Evolutionary conservation across 2,888 invertebrate species (phyloP).

Genomic region (Melipona bicolor): DNA sequence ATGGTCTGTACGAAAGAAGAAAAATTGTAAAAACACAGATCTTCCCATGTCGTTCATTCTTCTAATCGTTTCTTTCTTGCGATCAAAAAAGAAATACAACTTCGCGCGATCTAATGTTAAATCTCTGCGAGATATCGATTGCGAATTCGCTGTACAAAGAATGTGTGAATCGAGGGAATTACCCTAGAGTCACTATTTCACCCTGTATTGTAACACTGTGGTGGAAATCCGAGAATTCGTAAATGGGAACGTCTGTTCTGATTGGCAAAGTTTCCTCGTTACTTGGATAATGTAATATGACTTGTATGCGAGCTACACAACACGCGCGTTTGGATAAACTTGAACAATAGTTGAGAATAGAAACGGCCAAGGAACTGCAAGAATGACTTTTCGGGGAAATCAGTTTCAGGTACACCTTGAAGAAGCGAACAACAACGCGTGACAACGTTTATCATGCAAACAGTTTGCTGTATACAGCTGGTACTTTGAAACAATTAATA

Average conservation of each 20-base stretch:
- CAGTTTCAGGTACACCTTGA: too few relatives aligned
- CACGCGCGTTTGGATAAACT: conserved; percentile 41
- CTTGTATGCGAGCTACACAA: conserved; percentile 40
- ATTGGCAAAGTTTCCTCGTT: conserved; percentile 63
- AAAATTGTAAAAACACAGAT: too few relatives aligned
- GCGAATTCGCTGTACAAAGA: not conserved
- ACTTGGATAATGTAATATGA: conserved; percentile 57
- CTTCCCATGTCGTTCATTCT: too few relatives aligned
- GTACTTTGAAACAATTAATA: too few relatives aligned
- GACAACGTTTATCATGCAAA: too few relatives aligned
- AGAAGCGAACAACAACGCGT: too few relatives aligned
- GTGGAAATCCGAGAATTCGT: conserved; percentile 29
- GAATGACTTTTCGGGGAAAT: conserved; percentile 6
- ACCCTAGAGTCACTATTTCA: not conserved
- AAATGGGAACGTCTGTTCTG: conserved; percentile 32
- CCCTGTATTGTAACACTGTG: not conserved
- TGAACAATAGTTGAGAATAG: conserved; percentile 14
- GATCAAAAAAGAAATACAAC: too few relatives aligned
- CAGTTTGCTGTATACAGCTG: too few relatives aligned
- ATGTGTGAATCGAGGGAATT: not conserved
- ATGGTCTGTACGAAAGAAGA: too few relatives aligned
- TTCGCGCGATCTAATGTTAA: too few relatives aligned
- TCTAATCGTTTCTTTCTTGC: too few relatives aligned
- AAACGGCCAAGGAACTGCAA: conserved; percentile 4
- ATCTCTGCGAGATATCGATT: too few relatives aligned